These are phyloP conservation scores for Falco berigora DNA, from an alignment of 2,797 vertebrate genomes.

Conservation along the genomic window DNA sequence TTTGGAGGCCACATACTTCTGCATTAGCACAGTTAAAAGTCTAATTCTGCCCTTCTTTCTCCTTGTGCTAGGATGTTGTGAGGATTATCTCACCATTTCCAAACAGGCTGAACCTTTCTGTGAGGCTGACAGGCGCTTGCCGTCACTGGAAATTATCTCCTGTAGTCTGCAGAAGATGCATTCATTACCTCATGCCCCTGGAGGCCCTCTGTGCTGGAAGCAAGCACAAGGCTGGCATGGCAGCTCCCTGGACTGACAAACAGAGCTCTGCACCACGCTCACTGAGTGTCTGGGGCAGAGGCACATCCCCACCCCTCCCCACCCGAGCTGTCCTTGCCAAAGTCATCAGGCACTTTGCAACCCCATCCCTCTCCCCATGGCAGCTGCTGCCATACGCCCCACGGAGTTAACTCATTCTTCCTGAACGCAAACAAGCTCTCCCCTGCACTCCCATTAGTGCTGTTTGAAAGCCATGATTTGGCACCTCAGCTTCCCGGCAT, in stretches of 20 bases:
- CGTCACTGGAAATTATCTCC: not conserved
- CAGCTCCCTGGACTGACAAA: not conserved
- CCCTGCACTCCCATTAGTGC: not conserved
- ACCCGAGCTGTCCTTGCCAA: not conserved
- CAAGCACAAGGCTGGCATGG: not conserved
- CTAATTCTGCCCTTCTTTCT: not conserved
- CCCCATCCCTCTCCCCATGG: not conserved
- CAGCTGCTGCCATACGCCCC: not conserved
- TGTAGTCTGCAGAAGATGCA: not conserved
- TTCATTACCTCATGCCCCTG: not conserved
- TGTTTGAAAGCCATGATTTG: not conserved
- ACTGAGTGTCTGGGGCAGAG: not conserved
- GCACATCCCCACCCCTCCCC: not conserved
- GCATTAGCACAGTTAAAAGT: not conserved
- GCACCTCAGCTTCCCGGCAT: not conserved
- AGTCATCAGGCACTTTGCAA: not conserved
- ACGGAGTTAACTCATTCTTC: not conserved
- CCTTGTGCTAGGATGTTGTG: not conserved
- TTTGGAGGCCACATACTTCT: not conserved
- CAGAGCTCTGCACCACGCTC: not conserved
- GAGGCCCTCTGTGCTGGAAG: not conserved
- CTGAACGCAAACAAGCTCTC: not conserved
- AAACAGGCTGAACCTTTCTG: not conserved
- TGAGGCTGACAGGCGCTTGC: not conserved
- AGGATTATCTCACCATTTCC: not conserved